Evolutionary conservation across 2,113 vertebrate genomes (phyloP), one percentile per base, ranked within the genome.

Genomic region (Mesocricetus auratus): DNA sequence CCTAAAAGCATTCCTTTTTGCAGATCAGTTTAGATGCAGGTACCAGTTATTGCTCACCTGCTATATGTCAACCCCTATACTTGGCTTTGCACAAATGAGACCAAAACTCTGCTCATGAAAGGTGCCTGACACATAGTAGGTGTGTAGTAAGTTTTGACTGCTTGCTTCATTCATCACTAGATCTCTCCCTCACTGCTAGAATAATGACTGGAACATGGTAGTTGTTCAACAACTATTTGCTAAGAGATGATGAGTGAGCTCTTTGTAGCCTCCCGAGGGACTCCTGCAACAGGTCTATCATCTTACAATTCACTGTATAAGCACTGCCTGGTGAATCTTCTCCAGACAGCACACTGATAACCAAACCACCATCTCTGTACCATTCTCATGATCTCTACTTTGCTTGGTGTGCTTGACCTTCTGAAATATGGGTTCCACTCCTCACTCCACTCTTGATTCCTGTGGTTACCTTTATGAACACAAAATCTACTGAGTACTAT

Each of bases 241-340:
- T 68, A 39, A 79, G 45, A 12, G 11, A 83, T 24, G 31, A 91
- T 66, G 26, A 78, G 7, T 16, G 36, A 77, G n/a, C 39, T n/a
- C 60, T 88, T 90, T 95, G 83, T 62, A 75, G 11, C 29, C 53
- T 94, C 39, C 56, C 36, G 17, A 68, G 90, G 82, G 64, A 36
- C 62, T 69, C 78, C 33, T 39, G 10, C 16, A 7, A 74, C 29
- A 8, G 7, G 10, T 36, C 89, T 87, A 90, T 91, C 12, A 42
- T 78, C 42, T 56, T 82, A 22, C 2, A 29, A 5, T 87, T 93
- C 64, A n/a, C 56, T 29, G 1, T 56, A 0, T 39, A 5, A 21
- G 2, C 47, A 56, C 29, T 45, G 31, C 68, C 62, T 16, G 42
- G 31, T 56, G 86, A 78, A 4, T 64, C 19, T 69, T 87, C 2